Base-by-base conservation (phyloP, 2,797 vertebrate genomes). In the Labroides dimidiatus region DNA sequence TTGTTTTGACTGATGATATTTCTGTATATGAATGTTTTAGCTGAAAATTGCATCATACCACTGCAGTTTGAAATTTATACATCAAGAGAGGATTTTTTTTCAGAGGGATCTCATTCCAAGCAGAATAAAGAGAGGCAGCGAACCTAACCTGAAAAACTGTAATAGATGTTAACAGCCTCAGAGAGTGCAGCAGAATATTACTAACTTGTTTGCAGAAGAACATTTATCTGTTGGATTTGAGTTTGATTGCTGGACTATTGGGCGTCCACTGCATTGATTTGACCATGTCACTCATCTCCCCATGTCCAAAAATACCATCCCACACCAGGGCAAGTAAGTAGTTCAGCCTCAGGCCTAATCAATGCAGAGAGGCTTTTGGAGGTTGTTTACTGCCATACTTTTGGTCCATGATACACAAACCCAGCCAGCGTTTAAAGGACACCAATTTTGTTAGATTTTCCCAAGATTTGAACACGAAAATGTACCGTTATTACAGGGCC, bases 301-400 rank as follows among this genome's bases (percentile, higher is more conserved):
- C 54, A 24, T 71, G 78, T 81, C 87, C 86, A 77, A 90, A 91
- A 90, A 86, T 85, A 86, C 74, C 78, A 78, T 74, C 75, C 48
- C 72, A 86, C 85, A 89, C 79, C 70, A 80, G 76, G 72, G 76
- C 84, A 80, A 89, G 84, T 92, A 89, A 92, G 82, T 90, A 92
- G 87, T 91, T 79, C 90, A 89, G 88, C 93, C 88, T 75, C 44
- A 36, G 88, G 90, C 82, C 81, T 87, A 87, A 93, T 94, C 92
- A 93, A 92, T 93, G 60, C 33, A 78, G 71, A 86, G 84, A 90
- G 86, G 80, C 71, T 91, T 88, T 89, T 78, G 75, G 80, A 87
- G 84, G 83, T 87, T 91, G 91, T 92, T 93, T 90, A 87, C 78
- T 64, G 78, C 78, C 61, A 30, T 36, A 53, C 74, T 78, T 84